These are phyloP conservation scores for Oncorhynchus nerka DNA, from an alignment of 2,113 vertebrate genomes.

Conservation along the genomic window DNA sequence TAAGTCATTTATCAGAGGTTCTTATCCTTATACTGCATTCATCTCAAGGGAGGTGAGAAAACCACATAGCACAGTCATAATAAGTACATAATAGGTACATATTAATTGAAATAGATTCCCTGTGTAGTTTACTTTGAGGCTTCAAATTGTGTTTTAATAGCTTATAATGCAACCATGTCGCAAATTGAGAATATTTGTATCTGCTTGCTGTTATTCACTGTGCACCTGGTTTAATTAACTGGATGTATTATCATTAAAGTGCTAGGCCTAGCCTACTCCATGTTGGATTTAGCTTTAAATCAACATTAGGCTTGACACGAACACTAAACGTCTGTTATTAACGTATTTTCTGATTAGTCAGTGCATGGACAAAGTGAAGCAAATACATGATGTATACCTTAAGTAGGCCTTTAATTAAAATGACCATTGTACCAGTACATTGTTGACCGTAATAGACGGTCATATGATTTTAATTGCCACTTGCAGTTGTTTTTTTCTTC, in stretches of 20 bases:
- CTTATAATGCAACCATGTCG: background rate
- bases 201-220: constrained; percentile 43
- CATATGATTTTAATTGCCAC: background rate
- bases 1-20: too few species aligned
- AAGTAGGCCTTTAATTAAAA: constrained; percentile 68
- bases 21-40: too few species aligned
- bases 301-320: constrained; percentile 55
- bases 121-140: background rate
- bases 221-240: constrained; percentile 63
- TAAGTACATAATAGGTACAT: too few species aligned
- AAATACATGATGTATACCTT: constrained; percentile 60
- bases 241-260: constrained; percentile 62
- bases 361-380: constrained; percentile 33
- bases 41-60: too few species aligned
- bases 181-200: constrained; percentile 53
- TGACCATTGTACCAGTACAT: constrained; percentile 56
- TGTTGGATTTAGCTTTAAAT: constrained; percentile 64
- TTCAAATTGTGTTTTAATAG: constrained; percentile 4
- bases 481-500: background rate
- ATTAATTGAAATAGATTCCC: background rate
- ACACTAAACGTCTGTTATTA: constrained; percentile 57
- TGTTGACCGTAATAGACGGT: constrained; percentile 45
- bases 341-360: constrained; percentile 51
- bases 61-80: too few species aligned
- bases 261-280: constrained; percentile 20